Evolutionary conservation across 1,140 invertebrate genomes (phyloP).

Genomic region (Centruroides vittatus): DNA sequence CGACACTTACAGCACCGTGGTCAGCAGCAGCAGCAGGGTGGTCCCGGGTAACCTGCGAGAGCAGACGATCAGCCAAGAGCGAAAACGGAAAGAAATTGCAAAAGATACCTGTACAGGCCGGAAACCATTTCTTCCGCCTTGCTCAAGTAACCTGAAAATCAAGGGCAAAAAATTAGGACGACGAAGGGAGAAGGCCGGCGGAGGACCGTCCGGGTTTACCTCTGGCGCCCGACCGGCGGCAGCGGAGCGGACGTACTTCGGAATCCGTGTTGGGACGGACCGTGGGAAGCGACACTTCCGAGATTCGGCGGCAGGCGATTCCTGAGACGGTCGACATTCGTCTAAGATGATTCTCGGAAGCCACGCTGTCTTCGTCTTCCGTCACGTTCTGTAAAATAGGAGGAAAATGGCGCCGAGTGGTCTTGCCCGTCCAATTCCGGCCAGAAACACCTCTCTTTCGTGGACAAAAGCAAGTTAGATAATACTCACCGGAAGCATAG

Average conservation of each 20-base stretch:
- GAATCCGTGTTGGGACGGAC: constrained; percentile 7
- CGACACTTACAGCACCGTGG: constrained; percentile 10
- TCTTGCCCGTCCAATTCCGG: too few relatives aligned
- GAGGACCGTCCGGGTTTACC: background rate
- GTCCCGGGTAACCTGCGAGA: constrained; percentile 5
- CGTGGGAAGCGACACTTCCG: background rate
- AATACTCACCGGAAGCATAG: too few relatives aligned
- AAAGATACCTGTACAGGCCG: too few relatives aligned
- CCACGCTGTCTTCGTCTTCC: constrained; percentile 6
- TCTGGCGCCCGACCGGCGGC: background rate
- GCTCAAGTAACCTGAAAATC: too few relatives aligned
- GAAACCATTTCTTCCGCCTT: too few relatives aligned
- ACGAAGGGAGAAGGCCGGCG: too few relatives aligned
- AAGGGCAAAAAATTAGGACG: too few relatives aligned
- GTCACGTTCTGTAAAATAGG: constrained; percentile 4
- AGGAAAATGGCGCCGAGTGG: too few relatives aligned
- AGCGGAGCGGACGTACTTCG: too few relatives aligned
- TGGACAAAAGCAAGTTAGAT: too few relatives aligned
- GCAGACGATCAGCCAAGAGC: background rate
- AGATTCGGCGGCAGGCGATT: background rate
- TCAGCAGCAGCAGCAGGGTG: constrained; percentile 4
- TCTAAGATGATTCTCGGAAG: constrained; percentile 1
- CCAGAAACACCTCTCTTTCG: too few relatives aligned
- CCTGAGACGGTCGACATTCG: background rate
- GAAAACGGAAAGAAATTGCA: too few relatives aligned